Conservation (phyloP, 2,113 vertebrate genomes). For the Hippocampus comes region DNA sequence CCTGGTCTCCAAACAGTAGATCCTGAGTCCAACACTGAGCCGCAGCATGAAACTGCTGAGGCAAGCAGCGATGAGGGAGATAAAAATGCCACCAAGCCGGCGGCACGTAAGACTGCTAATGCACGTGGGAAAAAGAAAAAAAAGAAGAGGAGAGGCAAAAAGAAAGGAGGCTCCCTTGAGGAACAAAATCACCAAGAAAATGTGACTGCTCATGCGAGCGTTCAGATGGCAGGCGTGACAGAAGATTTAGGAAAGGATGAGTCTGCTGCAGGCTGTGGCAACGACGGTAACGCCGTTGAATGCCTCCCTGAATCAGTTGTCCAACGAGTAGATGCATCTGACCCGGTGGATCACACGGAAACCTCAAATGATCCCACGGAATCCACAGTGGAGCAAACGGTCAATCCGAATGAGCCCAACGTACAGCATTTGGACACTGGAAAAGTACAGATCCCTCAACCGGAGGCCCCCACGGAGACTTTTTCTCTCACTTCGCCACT, state of each 20-base stretch:
- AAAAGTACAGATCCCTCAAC: background rate
- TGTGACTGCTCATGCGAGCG: background rate
- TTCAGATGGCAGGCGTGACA: background rate
- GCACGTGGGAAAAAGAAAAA: constrained; percentile 69
- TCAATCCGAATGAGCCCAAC: background rate
- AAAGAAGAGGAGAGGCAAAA: constrained; percentile 68
- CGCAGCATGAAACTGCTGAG: constrained; percentile 16
- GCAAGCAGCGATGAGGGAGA: constrained; percentile 28
- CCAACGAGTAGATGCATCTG: background rate
- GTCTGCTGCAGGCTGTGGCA: too few species aligned
- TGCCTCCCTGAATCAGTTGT: background rate
- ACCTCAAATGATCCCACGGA: background rate
- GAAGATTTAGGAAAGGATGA: background rate
- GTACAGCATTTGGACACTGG: background rate
- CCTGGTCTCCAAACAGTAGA: background rate
- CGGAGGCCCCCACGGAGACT: background rate
- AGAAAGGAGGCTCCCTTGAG: constrained; percentile 47
- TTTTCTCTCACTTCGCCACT: background rate
- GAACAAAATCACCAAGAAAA: constrained; percentile 24
- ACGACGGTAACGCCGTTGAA: constrained; percentile 7
- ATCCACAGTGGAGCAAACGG: background rate
- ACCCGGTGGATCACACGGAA: background rate
- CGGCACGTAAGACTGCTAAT: constrained; percentile 21
- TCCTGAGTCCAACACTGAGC: constrained; percentile 6
- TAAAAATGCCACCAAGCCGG: constrained; percentile 3